Percentiles rank a stretch among this genome's conserved stretches.
Conservation (phyloP, 1,140 invertebrate species). For the Portunus trituberculatus region DNA sequence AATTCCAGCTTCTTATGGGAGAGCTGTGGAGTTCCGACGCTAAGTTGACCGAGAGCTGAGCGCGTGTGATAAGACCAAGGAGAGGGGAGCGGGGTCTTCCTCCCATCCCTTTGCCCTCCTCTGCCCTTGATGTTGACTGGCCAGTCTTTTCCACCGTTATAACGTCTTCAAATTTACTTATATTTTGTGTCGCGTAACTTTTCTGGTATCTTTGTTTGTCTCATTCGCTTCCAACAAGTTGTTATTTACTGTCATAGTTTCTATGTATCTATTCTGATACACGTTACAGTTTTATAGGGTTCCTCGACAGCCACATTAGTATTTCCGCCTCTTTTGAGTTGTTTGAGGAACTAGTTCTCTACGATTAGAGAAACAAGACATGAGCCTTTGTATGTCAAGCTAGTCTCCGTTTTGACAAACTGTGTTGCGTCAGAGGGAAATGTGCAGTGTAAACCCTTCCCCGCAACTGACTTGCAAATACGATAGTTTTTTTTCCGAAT, state of each 20-base stretch:
- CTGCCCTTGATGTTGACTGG: not conserved
- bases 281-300: not conserved
- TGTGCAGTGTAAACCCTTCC: no score
- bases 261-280: not conserved
- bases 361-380: not conserved
- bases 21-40: not conserved
- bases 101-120: not conserved
- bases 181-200: not conserved
- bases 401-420: not conserved
- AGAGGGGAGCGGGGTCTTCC: not conserved
- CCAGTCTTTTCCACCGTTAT: not conserved
- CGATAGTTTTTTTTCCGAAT: no score
- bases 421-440: no score
- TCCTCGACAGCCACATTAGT: not conserved
- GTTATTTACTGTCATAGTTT: not conserved
- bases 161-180: not conserved
- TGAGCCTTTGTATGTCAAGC: not conserved
- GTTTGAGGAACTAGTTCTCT: not conserved
- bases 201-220: not conserved
- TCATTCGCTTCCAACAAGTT: not conserved
- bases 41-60: slow-evolving; percentile 3
- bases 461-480: no score
- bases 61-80: not conserved
- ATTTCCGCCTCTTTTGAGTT: not conserved
- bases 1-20: not conserved